Evolutionary conservation across 2,113 vertebrate genomes (phyloP).

Genomic region (Jacana jacana): DNA sequence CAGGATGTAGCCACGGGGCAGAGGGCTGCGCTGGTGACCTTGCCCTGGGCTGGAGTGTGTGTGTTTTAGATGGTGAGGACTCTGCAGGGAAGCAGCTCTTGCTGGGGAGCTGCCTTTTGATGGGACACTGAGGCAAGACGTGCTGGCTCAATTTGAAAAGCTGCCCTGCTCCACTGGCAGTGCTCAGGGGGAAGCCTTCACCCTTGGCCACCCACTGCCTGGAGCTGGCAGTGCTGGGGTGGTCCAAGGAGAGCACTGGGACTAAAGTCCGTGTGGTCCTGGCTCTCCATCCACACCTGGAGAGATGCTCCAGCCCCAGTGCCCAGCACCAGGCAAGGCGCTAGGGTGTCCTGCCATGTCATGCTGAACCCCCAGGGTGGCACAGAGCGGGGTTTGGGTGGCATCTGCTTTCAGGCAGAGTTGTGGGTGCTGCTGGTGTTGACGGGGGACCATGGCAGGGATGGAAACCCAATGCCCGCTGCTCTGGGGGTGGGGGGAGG

Average conservation of each 20-base stretch:
- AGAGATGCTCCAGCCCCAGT: neutral
- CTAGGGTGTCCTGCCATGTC: neutral
- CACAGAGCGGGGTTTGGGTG: fast-evolving
- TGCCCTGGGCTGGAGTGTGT: fast-evolving
- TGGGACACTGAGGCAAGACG: neutral
- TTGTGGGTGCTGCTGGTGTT: neutral
- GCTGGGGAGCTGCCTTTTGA: neutral
- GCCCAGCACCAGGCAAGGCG: fast-evolving
- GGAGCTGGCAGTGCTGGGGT: neutral
- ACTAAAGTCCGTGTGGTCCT: neutral
- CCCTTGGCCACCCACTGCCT: neutral
- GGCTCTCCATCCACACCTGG: fast-evolving
- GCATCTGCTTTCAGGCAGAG: neutral
- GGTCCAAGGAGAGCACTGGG: neutral
- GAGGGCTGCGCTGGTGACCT: neutral
- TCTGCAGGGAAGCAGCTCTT: neutral
- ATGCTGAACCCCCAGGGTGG: fast-evolving
- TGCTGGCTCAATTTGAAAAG: too few relatives aligned
- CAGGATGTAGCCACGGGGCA: neutral
- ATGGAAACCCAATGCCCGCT: neutral
- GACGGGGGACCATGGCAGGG: neutral
- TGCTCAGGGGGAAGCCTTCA: neutral
- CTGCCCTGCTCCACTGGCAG: fast-evolving
- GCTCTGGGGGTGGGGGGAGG: neutral
- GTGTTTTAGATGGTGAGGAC: neutral